Conservation (phyloP, 2,113 vertebrate species). For the Rhinoderma darwinii region DNA sequence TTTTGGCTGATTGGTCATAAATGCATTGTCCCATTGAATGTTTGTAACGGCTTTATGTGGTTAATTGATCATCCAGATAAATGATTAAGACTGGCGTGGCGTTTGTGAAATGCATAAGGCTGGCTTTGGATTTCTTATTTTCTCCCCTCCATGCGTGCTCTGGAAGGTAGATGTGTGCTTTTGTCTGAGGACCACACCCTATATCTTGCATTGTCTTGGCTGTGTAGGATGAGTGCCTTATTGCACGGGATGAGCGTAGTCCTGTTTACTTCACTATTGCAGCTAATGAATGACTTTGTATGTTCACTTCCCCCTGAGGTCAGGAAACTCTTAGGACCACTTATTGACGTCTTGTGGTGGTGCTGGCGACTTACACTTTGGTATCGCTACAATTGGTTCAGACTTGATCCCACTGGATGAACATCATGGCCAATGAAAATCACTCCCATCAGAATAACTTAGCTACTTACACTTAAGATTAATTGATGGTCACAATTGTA, state of each 20-base stretch:
- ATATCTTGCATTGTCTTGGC: neutral
- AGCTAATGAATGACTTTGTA: no score
- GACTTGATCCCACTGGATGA: no score
- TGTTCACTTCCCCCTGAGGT: no score
- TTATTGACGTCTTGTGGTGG: neutral
- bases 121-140: neutral
- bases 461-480: no score
- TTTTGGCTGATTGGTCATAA: neutral
- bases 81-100: neutral
- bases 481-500: no score
- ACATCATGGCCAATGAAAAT: no score
- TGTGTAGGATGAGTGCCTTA: neutral
- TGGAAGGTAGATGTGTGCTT: neutral
- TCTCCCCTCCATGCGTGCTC: neutral
- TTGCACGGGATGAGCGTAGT: neutral
- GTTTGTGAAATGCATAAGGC: neutral
- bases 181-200: slow-evolving; percentile 41
- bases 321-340: no score
- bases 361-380: neutral
- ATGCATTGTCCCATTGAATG: neutral
- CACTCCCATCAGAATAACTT: no score
- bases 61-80: neutral
- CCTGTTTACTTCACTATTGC: no score
- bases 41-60: neutral
- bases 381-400: no score